phyloP scores from a whole-genome alignment of 2,113 vertebrate genomes.

The Steatornis caripensis region DNA sequence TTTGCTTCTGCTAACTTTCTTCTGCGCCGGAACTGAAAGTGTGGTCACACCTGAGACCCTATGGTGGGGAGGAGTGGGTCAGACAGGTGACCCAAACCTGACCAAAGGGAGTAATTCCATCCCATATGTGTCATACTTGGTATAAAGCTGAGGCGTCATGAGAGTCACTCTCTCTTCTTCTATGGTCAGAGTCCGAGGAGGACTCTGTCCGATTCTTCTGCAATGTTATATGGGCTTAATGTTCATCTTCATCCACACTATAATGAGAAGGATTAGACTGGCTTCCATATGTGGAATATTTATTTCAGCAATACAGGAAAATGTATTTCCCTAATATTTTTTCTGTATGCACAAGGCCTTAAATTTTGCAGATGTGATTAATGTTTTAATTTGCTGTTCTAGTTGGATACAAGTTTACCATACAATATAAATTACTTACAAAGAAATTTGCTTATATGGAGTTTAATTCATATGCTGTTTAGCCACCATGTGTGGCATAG shows the following conservation, averaged over 20 bases:
- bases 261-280: constrained; percentile 86
- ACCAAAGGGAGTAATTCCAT: no score
- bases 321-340: constrained; percentile 85
- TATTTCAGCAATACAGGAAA: constrained; percentile 85
- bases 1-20: no score
- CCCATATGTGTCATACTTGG: no score
- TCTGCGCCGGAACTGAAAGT: no score
- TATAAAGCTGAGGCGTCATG: no score
- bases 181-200: no score
- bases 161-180: no score
- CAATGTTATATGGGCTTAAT: constrained; percentile 84
- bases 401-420: constrained; percentile 83
- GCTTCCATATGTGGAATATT: constrained; percentile 82
- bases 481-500: constrained; percentile 75
- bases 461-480: constrained; percentile 82
- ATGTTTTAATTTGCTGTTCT: constrained; percentile 87
- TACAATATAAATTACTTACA: constrained; percentile 84
- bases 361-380: constrained; percentile 86
- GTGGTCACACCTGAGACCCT: no score
- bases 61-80: no score
- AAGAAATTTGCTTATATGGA: constrained; percentile 82
- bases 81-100: no score
- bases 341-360: constrained; percentile 75
- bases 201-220: no score
- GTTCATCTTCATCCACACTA: constrained; percentile 82